Conservation (phyloP, 2,113 vertebrate genomes). For the Scolopax mira region DNA sequence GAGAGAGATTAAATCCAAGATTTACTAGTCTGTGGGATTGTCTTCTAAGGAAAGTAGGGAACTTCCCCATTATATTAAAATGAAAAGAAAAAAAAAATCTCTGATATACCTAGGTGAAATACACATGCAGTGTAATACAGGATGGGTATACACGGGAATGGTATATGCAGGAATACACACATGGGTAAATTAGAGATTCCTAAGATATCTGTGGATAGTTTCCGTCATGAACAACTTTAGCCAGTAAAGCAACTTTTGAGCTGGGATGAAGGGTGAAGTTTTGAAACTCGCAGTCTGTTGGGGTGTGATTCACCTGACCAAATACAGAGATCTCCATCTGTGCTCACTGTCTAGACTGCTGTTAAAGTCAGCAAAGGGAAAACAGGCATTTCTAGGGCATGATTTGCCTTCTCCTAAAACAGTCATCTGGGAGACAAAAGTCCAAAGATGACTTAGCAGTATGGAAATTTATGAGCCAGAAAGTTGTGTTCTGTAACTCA, state of each 20-base stretch:
- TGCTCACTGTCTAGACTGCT: slow-evolving; percentile 51
- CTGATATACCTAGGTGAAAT: background rate
- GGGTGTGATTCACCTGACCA: slow-evolving; percentile 59
- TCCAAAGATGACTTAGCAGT: slow-evolving; percentile 57
- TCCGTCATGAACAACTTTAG: background rate
- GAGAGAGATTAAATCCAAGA: background rate
- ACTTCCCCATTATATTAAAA: background rate
- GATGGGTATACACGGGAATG: too few species aligned
- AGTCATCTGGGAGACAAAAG: slow-evolving; percentile 40
- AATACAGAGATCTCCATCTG: slow-evolving; percentile 57
- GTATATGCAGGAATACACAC: too few species aligned
- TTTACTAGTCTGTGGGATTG: background rate
- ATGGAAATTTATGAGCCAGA: slow-evolving; percentile 40
- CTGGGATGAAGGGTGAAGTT: slow-evolving; percentile 8
- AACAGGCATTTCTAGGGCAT: slow-evolving; percentile 61
- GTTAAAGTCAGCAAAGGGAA: slow-evolving; percentile 49
- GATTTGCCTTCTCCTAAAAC: slow-evolving; percentile 55
- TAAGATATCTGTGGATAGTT: background rate
- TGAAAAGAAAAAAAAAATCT: background rate
- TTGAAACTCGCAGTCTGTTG: slow-evolving; percentile 28
- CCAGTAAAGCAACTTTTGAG: slow-evolving; percentile 9
- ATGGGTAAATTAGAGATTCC: background rate
- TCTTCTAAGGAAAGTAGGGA: background rate
- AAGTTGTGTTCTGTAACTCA: slow-evolving; percentile 22
- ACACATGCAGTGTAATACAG: background rate